Evolutionary conservation across 2,113 vertebrate genomes (phyloP).

Genomic region (Polypterus bichir): DNA sequence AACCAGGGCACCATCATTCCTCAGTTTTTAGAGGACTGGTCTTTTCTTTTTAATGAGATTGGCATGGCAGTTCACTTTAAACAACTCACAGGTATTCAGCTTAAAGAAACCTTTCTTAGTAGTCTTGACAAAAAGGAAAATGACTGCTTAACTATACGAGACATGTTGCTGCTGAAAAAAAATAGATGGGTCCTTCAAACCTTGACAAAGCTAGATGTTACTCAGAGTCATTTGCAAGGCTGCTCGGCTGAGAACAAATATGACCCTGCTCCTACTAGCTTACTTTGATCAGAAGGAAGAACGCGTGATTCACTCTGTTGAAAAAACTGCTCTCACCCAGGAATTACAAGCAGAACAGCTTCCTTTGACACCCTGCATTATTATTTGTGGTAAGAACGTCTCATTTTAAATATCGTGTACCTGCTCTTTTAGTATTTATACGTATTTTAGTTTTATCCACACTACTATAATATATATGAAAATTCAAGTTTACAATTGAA

Average conservation of each 20-base stretch:
- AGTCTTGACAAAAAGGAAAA: constrained; percentile 19
- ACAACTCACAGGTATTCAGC: constrained; percentile 22
- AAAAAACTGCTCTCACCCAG: constrained; percentile 15
- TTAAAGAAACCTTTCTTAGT: constrained; percentile 16
- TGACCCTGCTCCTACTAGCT: constrained; percentile 20
- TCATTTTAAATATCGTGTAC: too few species aligned
- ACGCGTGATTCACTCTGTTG: constrained; percentile 15
- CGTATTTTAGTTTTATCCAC: too few species aligned
- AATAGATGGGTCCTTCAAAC: constrained; percentile 17
- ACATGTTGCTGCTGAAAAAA: constrained; percentile 20
- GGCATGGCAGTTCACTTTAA: constrained; percentile 22
- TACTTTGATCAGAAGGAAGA: constrained; percentile 24
- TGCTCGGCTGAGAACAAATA: constrained; percentile 20
- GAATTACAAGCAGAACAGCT: constrained; percentile 17
- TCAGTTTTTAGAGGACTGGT: constrained; percentile 19
- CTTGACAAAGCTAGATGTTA: constrained; percentile 11
- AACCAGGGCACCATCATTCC: constrained; percentile 20
- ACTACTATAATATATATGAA: neutral
- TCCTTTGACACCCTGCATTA: constrained; percentile 22
- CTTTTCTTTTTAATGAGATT: constrained; percentile 24
- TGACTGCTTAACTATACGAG: constrained; percentile 19
- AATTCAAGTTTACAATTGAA: neutral
- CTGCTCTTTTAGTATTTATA: too few species aligned
- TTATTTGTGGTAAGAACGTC: constrained; percentile 24
- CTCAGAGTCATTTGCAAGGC: constrained; percentile 8